Conservation (phyloP, 1,140 invertebrate genomes). For the Pogonognathellus flavescens region DNA sequence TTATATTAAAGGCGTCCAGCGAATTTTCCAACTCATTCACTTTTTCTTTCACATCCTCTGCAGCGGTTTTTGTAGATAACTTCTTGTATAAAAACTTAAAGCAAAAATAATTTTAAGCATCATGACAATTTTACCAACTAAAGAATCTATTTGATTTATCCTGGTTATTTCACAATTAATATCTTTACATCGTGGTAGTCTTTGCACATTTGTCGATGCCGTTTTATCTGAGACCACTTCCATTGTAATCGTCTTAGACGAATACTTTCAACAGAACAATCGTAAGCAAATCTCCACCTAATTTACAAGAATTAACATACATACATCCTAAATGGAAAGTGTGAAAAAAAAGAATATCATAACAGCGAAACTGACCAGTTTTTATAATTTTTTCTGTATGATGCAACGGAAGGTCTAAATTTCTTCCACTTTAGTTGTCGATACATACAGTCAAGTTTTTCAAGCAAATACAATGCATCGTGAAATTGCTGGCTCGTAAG, state of each 20-base stretch:
- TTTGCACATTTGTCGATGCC: slow-evolving; percentile 1
- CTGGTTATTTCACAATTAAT: too few species aligned
- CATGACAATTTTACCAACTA: neutral
- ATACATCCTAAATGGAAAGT: too few species aligned
- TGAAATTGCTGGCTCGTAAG: slow-evolving; percentile 8
- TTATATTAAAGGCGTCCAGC: slow-evolving; percentile 2
- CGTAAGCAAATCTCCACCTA: slow-evolving; percentile 8
- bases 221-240: neutral
- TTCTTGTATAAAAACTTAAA: neutral
- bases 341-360: too few species aligned
- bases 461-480: neutral
- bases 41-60: neutral
- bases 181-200: slow-evolving; percentile 22
- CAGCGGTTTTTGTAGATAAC: neutral
- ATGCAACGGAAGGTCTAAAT: neutral
- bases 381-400: slow-evolving; percentile 5
- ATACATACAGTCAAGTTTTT: neutral
- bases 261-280: neutral
- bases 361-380: neutral
- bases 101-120: neutral
- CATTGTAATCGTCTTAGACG: neutral
- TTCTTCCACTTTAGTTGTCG: neutral
- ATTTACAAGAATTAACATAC: too few species aligned
- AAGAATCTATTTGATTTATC: neutral
- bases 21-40: neutral